These are phyloP conservation scores for Lepidurus couesii DNA, from an alignment of 1,140 invertebrate species.

Conservation along the genomic window DNA sequence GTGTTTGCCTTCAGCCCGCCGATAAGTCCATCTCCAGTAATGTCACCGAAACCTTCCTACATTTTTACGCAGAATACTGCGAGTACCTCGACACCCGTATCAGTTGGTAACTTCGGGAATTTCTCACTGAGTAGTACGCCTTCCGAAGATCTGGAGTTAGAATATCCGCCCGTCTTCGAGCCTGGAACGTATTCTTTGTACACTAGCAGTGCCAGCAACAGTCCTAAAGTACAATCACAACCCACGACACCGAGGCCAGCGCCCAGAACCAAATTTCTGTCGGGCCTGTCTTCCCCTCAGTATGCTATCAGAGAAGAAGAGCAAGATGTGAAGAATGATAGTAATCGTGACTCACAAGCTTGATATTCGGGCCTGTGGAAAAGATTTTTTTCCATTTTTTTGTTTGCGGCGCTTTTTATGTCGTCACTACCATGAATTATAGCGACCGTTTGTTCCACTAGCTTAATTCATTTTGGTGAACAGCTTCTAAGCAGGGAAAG, in stretches of 20 bases:
- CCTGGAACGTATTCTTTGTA: slow-evolving; percentile 67
- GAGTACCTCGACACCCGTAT: slow-evolving; percentile 31
- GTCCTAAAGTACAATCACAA: slow-evolving; percentile 11
- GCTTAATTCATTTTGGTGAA: no score
- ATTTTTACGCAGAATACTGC: slow-evolving; percentile 25
- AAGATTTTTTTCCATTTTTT: neutral
- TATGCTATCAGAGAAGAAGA: slow-evolving; percentile 15
- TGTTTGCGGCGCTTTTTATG: neutral
- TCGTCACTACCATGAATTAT: neutral
- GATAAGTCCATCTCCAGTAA: slow-evolving; percentile 34
- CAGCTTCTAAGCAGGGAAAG: no score
- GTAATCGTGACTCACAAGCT: neutral
- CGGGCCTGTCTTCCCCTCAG: neutral
- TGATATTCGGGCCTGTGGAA: neutral
- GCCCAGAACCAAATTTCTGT: slow-evolving; percentile 31
- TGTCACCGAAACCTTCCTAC: slow-evolving; percentile 29
- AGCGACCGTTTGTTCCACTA: no score
- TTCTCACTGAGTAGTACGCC: slow-evolving; percentile 44
- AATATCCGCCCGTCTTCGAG: slow-evolving; percentile 75
- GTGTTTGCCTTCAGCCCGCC: slow-evolving; percentile 33
- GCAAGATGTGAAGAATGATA: neutral
- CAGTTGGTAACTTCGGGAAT: slow-evolving; percentile 38
- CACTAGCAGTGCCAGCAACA: slow-evolving; percentile 29
- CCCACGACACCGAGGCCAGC: slow-evolving; percentile 26
- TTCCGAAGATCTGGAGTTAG: slow-evolving; percentile 52